phyloP scores from a whole-genome alignment of 37 sponge, comb jelly and placozoan species.

The Diacarnus erythraeanus region DNA sequence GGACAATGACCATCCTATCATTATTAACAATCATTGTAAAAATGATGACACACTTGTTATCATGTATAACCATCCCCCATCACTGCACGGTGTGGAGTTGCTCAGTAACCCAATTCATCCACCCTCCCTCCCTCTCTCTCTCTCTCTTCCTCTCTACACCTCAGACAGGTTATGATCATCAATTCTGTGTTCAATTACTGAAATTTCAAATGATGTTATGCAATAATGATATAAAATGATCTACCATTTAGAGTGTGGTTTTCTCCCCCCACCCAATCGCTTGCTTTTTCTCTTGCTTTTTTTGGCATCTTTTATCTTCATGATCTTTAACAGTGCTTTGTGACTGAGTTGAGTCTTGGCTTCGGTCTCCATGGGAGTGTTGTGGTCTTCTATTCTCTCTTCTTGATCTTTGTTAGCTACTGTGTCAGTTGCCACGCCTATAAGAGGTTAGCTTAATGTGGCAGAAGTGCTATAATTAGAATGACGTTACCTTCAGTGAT shows the following conservation, averaged over 20 bases:
- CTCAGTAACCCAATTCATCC: background rate
- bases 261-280: slow-evolving; percentile 8
- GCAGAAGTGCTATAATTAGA: too few species aligned
- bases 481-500: background rate
- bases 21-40: background rate
- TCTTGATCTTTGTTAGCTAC: background rate
- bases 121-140: too few species aligned
- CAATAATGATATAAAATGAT: background rate
- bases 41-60: background rate
- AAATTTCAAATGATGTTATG: background rate
- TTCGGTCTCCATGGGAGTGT: slow-evolving; percentile 28
- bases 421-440: background rate
- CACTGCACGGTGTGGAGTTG: background rate
- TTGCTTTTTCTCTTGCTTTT: slow-evolving; percentile 9
- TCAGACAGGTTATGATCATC: too few species aligned
- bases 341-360: background rate
- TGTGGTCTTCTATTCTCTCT: background rate
- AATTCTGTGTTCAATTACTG: background rate
- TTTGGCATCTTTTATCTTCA: background rate
- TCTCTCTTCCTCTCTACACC: too few species aligned
- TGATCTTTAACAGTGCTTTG: background rate
- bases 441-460: too few species aligned
- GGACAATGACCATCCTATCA: background rate
- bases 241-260: slow-evolving; percentile 27
- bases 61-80: background rate